A percentile compares a stretch with the other conserved stretches of the same genome.
phyloP scores from a whole-genome alignment of 2,797 vertebrate species.

The Xiphophorus birchmanni region DNA sequence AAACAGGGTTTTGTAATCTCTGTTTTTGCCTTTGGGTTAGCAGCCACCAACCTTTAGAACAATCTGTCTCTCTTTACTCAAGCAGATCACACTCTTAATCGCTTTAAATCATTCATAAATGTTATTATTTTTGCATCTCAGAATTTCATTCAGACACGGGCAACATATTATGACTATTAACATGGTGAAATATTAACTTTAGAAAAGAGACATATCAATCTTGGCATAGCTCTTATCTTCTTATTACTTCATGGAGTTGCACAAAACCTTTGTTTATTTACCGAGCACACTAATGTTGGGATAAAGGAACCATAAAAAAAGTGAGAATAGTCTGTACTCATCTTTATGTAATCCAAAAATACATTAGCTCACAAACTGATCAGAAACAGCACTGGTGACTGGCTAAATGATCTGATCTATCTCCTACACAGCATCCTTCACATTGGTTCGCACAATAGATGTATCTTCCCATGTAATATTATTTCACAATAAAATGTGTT shows the following conservation, averaged over 20 bases:
- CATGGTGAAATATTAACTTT: slow-evolving; percentile 43
- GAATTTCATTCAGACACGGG: background rate
- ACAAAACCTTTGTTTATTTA: slow-evolving; percentile 10
- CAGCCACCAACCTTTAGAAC: background rate
- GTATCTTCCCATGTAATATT: background rate
- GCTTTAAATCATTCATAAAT: background rate
- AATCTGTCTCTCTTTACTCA: background rate
- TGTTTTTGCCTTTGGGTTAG: background rate
- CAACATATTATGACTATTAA: no score
- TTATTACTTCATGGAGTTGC: background rate
- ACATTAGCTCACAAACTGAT: background rate
- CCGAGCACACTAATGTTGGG: background rate
- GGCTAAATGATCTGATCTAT: background rate
- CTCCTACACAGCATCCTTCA: background rate
- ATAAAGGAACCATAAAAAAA: slow-evolving; percentile 19
- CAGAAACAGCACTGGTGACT: background rate
- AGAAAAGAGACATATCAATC: slow-evolving; percentile 4
- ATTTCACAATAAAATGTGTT: background rate
- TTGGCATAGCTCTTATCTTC: slow-evolving; percentile 12
- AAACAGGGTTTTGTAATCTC: background rate
- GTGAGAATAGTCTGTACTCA: background rate
- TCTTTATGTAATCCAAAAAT: slow-evolving; percentile 19
- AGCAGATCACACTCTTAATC: background rate
- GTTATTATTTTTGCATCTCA: background rate
- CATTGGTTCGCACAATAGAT: background rate